Conservation (phyloP, 2,113 vertebrate species). For the Anarrhichthys ocellatus region DNA sequence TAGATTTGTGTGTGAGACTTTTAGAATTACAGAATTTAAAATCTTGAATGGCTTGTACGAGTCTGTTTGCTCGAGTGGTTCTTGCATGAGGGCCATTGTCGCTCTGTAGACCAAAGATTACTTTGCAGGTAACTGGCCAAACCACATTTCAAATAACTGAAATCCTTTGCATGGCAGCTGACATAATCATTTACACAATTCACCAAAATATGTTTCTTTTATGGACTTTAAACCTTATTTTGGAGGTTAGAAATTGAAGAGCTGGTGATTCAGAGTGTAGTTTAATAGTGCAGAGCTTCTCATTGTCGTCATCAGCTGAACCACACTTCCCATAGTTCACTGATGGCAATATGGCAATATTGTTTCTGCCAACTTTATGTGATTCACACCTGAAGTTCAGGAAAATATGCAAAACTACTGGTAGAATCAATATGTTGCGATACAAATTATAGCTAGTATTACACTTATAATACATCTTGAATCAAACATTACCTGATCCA, state of each 20-base stretch:
- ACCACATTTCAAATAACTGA: no score
- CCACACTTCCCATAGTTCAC: background rate
- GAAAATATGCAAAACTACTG: background rate
- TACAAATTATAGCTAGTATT: background rate
- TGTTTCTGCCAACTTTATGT: background rate
- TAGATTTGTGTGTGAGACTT: background rate
- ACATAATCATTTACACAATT: background rate
- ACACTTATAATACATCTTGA: background rate
- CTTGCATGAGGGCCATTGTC: background rate
- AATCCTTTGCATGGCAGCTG: no score
- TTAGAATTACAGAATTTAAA: background rate
- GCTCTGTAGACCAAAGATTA: no score
- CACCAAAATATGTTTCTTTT: background rate
- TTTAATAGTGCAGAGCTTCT: background rate
- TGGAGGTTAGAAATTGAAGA: background rate
- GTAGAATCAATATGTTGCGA: background rate
- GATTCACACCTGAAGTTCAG: background rate
- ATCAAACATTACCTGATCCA: constrained; percentile 88
- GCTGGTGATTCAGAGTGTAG: background rate
- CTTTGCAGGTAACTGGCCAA: no score
- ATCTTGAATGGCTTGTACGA: background rate
- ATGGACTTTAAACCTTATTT: background rate
- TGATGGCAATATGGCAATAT: background rate
- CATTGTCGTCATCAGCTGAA: constrained; percentile 2
- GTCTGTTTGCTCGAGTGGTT: background rate